Conservation (phyloP, 2,888 invertebrate species). For the Agrotis ipsilon region DNA sequence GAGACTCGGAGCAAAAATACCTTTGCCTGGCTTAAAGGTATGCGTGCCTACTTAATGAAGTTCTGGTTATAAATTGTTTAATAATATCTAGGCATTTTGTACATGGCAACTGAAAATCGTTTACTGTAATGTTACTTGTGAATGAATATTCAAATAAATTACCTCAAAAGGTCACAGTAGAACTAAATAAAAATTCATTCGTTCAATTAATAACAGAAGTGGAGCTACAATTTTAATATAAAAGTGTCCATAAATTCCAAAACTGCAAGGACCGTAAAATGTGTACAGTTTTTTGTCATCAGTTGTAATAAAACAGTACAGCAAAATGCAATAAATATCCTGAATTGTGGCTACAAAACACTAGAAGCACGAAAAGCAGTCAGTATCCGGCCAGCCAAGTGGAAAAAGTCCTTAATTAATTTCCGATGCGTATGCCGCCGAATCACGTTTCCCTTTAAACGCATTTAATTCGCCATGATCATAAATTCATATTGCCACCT, state of each 20-base stretch:
- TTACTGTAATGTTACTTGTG: not conserved
- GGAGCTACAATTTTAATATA: constrained; percentile 42
- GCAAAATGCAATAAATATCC: constrained; percentile 45
- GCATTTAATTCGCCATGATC: constrained; percentile 86
- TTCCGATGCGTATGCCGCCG: constrained; percentile 79
- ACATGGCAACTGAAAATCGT: not conserved
- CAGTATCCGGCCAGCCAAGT: constrained; percentile 69
- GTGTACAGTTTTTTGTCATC: constrained; percentile 43
- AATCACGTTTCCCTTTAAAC: constrained; percentile 82
- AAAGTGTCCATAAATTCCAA: constrained; percentile 46
- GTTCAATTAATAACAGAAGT: constrained; percentile 35
- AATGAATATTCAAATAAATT: not conserved
- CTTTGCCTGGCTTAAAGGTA: constrained; percentile 40
- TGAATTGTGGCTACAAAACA: constrained; percentile 25
- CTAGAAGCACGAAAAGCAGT: constrained; percentile 40
- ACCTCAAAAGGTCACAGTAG: not conserved
- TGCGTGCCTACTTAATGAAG: constrained; percentile 35
- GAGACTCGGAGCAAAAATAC: constrained; percentile 65
- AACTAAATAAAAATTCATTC: constrained; percentile 24
- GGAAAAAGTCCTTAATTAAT: constrained; percentile 83
- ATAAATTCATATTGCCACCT: constrained; percentile 88
- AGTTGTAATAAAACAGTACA: constrained; percentile 35
- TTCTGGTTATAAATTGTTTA: constrained; percentile 34
- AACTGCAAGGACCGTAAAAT: constrained; percentile 49
- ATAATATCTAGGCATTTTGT: constrained; percentile 17